Conservation (phyloP, 2,113 vertebrate species). For the Accipiter virgatus region DNA sequence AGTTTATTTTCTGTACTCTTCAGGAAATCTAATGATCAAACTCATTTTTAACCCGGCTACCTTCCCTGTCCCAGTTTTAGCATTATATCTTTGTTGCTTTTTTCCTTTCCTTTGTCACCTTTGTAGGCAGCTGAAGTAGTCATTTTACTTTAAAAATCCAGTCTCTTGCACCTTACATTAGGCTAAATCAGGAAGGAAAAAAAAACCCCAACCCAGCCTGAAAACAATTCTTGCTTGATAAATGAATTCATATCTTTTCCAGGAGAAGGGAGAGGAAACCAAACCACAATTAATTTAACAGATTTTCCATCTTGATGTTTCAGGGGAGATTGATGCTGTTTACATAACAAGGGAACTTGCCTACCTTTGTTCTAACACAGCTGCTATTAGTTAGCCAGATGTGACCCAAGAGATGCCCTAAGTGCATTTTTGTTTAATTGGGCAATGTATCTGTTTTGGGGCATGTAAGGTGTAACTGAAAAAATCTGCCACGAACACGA, state of each 20-base stretch:
- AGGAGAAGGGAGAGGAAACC: background rate
- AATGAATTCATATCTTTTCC: background rate
- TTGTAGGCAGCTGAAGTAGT: background rate
- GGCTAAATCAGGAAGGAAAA: background rate
- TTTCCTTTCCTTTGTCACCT: background rate
- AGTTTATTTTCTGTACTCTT: background rate
- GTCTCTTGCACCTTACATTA: background rate
- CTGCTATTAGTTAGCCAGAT: slow-evolving; percentile 36
- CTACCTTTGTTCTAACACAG: slow-evolving; percentile 13
- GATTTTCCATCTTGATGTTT: background rate
- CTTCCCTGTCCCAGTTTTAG: background rate
- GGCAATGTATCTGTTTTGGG: slow-evolving; percentile 1
- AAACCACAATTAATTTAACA: slow-evolving; percentile 9
- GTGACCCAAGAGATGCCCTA: slow-evolving; percentile 7
- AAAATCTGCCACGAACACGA: background rate
- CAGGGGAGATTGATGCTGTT: slow-evolving; percentile 15
- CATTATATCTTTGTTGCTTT: background rate
- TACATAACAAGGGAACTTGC: background rate
- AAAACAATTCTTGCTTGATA: background rate
- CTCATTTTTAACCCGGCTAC: background rate
- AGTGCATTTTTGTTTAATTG: slow-evolving; percentile 22
- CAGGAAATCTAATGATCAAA: background rate
- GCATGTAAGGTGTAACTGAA: background rate
- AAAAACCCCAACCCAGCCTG: background rate
- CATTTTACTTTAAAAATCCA: background rate